Evolutionary conservation across 2,113 vertebrate species (phyloP).

Genomic region (Chrysemys picta): DNA sequence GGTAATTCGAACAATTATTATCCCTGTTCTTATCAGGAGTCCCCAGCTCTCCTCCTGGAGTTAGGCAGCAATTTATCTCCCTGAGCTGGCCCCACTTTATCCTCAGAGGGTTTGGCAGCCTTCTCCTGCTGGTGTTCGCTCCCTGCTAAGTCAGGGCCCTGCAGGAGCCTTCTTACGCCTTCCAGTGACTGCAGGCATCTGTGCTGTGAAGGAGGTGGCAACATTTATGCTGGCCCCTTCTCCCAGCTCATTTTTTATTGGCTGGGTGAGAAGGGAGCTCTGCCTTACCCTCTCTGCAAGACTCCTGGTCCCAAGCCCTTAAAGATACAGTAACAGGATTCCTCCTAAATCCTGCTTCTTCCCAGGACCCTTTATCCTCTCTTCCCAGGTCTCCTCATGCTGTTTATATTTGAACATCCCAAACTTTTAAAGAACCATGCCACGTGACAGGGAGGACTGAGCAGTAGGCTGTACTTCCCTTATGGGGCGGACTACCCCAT

Average conservation of each 20-base stretch:
- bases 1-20: background rate
- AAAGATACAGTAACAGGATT: background rate
- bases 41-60: background rate
- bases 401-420: background rate
- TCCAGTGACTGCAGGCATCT: background rate
- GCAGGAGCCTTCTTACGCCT: background rate
- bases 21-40: background rate
- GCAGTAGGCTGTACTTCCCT: background rate
- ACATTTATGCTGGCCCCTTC: background rate
- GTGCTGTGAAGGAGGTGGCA: background rate
- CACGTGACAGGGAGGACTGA: background rate
- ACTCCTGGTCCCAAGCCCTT: background rate
- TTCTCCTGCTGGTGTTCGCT: background rate
- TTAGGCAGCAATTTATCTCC: background rate
- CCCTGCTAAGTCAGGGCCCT: background rate
- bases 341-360: background rate
- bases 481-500: too few relatives aligned
- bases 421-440: background rate
- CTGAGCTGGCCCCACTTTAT: background rate
- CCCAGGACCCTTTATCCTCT: background rate
- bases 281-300: background rate
- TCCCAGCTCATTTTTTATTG: background rate
- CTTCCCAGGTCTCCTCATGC: background rate
- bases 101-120: background rate
- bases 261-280: too few relatives aligned